Evolutionary conservation across 2,113 vertebrate genomes (phyloP).

Genomic region (Esox niger): DNA sequence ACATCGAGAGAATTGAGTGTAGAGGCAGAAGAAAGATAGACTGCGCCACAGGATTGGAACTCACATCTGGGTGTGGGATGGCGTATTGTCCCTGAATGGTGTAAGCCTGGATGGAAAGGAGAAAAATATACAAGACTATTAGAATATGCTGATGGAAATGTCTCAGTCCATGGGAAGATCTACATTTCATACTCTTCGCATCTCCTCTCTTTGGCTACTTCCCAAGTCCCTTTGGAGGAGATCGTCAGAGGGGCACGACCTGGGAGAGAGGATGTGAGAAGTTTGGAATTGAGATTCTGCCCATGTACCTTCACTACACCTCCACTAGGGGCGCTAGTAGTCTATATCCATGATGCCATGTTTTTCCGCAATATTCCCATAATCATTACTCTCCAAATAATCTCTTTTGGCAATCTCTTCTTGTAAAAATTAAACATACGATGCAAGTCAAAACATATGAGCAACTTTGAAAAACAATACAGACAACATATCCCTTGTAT

Average conservation of each 20-base stretch:
- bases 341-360: too few species aligned
- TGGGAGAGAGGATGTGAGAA: too few species aligned
- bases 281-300: too few species aligned
- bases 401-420: background rate
- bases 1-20: background rate
- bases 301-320: too few species aligned
- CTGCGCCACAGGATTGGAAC: constrained; percentile 64
- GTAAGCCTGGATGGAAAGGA: constrained; percentile 80
- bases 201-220: too few species aligned
- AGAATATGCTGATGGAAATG: background rate
- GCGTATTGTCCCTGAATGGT: constrained; percentile 97
- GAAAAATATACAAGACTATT: constrained; percentile 37
- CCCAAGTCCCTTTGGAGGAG: too few species aligned
- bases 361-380: too few species aligned
- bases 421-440: background rate
- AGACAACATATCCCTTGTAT: background rate
- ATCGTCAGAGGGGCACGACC: too few species aligned
- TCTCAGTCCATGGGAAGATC: background rate
- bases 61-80: constrained; percentile 96
- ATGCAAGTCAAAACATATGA: background rate
- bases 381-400: too few species aligned
- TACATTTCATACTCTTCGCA: too few species aligned
- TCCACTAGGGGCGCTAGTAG: too few species aligned
- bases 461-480: background rate
- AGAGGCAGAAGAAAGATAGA: constrained; percentile 20